These are phyloP conservation scores for Odontothrips loti DNA, from an alignment of 2,888 invertebrate genomes.

Conservation along the genomic window DNA sequence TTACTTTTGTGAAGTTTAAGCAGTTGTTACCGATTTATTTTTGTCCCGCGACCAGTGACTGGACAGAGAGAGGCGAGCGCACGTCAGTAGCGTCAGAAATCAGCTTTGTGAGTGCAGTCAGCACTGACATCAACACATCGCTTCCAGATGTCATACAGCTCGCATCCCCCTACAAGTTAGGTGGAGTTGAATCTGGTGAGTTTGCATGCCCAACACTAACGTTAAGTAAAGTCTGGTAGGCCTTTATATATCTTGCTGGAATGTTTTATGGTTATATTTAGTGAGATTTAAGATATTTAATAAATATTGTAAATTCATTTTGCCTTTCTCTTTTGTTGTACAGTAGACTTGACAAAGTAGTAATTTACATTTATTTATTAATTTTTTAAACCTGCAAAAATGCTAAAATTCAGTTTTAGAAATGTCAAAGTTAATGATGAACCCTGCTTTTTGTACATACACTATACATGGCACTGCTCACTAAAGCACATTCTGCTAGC, in stretches of 20 bases:
- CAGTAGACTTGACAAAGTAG: neutral
- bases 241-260: too few species aligned
- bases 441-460: neutral
- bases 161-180: neutral
- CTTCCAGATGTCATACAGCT: slow-evolving; percentile 37
- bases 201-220: neutral
- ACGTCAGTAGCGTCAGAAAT: neutral
- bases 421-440: too few species aligned
- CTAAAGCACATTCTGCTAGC: neutral
- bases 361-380: neutral
- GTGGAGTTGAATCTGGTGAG: neutral
- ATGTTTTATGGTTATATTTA: too few species aligned
- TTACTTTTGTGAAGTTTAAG: too few species aligned
- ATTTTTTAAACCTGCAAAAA: neutral
- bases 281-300: too few species aligned
- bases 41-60: neutral
- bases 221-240: too few species aligned
- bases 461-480: neutral
- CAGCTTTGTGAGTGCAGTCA: slow-evolving; percentile 10
- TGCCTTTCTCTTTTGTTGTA: neutral
- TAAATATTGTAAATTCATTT: too few species aligned
- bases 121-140: slow-evolving; percentile 28
- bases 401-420: neutral
- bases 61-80: neutral
- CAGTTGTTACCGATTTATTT: too few species aligned